These are phyloP conservation scores for Catharus minimus DNA, from an alignment of 2,113 vertebrate species.

Conservation along the genomic window DNA sequence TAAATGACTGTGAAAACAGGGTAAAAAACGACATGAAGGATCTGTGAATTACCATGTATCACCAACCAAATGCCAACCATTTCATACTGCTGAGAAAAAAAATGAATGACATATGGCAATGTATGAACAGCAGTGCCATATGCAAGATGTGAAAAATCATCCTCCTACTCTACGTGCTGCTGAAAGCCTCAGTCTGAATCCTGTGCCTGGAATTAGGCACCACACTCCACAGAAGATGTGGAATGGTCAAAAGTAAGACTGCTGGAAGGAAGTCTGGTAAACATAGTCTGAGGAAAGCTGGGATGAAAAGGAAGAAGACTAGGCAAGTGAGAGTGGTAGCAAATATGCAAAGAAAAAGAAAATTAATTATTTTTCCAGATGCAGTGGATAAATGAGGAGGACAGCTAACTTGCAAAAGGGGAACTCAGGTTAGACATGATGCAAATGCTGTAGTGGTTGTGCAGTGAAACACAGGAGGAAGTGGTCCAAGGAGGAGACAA, in stretches of 20 bases:
- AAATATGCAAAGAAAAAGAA: neutral
- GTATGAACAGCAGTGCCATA: slow-evolving; percentile 43
- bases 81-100: slow-evolving; percentile 29
- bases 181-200: slow-evolving; percentile 32
- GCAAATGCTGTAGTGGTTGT: neutral
- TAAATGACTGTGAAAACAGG: neutral
- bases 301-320: neutral
- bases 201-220: slow-evolving; percentile 2
- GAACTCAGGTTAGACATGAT: neutral
- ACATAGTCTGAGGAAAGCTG: neutral
- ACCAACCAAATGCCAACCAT: slow-evolving; percentile 31
- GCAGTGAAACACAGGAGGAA: neutral
- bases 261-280: neutral
- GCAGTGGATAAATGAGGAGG: neutral
- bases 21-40: neutral
- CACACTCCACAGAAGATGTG: neutral
- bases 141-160: slow-evolving; percentile 57
- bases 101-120: slow-evolving; percentile 31
- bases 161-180: slow-evolving; percentile 35
- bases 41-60: neutral
- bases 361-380: neutral
- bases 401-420: neutral
- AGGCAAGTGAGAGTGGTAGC: neutral
- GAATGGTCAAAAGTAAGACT: neutral
- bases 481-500: neutral